Percentiles rank a stretch among this genome's conserved stretches.
phyloP scores from a whole-genome alignment of 2,113 vertebrate species.

The Pantherophis guttatus region DNA sequence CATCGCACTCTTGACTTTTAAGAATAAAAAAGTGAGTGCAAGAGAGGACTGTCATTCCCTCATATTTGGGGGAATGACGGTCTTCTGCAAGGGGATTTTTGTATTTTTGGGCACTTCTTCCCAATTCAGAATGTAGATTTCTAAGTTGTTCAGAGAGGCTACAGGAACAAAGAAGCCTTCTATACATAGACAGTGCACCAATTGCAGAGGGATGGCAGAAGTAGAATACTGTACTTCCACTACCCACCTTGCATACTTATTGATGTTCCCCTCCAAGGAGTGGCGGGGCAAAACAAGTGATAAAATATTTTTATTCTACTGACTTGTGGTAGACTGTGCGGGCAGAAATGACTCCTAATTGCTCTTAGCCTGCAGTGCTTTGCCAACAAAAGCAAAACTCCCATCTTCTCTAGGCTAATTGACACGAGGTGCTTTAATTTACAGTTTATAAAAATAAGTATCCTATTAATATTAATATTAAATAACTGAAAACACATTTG shows the following conservation, averaged over 20 bases:
- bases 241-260: neutral
- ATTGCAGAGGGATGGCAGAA: neutral
- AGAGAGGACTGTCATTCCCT: neutral
- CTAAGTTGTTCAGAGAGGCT: neutral
- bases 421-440: neutral
- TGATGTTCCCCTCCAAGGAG: neutral
- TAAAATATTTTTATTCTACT: neutral
- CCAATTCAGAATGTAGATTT: neutral
- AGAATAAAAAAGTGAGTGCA: neutral
- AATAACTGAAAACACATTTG: neutral
- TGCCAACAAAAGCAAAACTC: neutral
- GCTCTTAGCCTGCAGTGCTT: neutral
- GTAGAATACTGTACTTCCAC: neutral
- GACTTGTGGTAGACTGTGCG: neutral
- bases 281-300: neutral
- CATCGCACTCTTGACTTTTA: neutral
- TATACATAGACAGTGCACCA: neutral
- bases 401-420: neutral
- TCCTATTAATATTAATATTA: neutral
- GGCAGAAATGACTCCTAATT: neutral
- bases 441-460: neutral
- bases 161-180: neutral
- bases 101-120: neutral
- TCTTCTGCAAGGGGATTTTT: neutral
- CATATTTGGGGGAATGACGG: neutral